Evolutionary conservation across 2,797 vertebrate genomes (phyloP), one percentile per base, ranked within the genome.

Genomic region (Botia almorhae): DNA sequence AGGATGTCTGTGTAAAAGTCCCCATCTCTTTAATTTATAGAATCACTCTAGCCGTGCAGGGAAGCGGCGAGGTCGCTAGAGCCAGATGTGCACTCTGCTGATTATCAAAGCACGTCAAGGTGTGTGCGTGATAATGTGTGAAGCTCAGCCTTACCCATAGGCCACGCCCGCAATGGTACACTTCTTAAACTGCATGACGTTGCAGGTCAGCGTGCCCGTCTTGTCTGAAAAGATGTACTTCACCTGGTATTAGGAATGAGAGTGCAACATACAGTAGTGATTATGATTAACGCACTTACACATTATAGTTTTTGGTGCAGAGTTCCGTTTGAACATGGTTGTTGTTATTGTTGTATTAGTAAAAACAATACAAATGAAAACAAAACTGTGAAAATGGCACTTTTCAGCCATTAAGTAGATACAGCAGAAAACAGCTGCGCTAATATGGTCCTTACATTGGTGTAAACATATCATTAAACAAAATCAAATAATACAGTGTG

Each of bases 181-280:
- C 89, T 99, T 99, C 94, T 99, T 99, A 90, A 99, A 99, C 83
- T 98, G 97, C 98, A 99, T 99, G 76, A 99, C 93, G 33, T 99
- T 99, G 91, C 98, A 99, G 0, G 98, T 99, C 85, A 99, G 91
- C 17, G 98, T 99, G 55, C 98, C 98, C 0, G 98, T 99, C 93
- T 99, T 99, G 93, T 99, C 98, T 51, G 98, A 98, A 94, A 99
- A 99, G 89, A 99, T 98, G 87, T 99, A 99, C 91, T 99, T 99
- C 75, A 98, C 97, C 98, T 99, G 90, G 81, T 90, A 21, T 76
- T 7, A 71, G 48, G 76, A 50, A 33, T 69, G 72, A 8, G 17
- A 46, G 26, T 2, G 8, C 5, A 76, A 60, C 14, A 58, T 12
- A 5, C 19, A 14, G 76, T 1, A 73, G 7, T 8, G 21, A 55